phyloP scores from a whole-genome alignment of 2,888 invertebrate genomes.

The Brenthis hecate region DNA sequence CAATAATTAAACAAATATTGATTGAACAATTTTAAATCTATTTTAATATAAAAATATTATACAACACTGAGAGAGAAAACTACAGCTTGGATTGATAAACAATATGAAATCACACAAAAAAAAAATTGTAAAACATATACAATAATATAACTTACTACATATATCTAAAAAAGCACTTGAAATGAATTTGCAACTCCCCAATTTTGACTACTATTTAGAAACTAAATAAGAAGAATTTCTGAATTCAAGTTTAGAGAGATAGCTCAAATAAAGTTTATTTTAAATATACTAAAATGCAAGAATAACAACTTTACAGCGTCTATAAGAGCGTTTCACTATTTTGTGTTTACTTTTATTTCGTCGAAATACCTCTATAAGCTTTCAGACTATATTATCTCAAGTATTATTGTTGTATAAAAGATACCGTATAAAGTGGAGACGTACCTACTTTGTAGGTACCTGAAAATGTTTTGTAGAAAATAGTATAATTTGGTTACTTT shows the following conservation, averaged over 20 bases:
- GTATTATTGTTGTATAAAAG: slow-evolving; percentile 22
- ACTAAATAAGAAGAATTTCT: no score
- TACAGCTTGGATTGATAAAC: no score
- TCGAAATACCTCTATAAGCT: slow-evolving; percentile 10
- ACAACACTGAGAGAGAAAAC: no score
- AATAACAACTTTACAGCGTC: slow-evolving; percentile 19
- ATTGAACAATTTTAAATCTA: no score
- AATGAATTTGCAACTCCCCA: no score
- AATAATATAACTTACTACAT: no score
- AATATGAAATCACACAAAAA: no score
- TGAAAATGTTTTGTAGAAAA: slow-evolving; percentile 3
- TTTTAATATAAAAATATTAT: no score
- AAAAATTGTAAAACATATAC: no score
- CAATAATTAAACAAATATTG: no score
- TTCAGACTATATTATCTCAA: slow-evolving; percentile 15
- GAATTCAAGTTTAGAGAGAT: background rate
- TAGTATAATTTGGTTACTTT: background rate
- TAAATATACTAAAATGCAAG: slow-evolving; percentile 16
- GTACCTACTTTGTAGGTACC: slow-evolving; percentile 1
- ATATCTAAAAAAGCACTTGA: no score
- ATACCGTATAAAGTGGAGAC: slow-evolving; percentile 11
- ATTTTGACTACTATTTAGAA: no score
- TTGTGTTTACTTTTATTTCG: slow-evolving; percentile 15
- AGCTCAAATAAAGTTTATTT: slow-evolving; percentile 11
- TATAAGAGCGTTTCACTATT: slow-evolving; percentile 24